Evolutionary conservation across 2,888 invertebrate species (phyloP).

Genomic region (Agrotis ipsilon): DNA sequence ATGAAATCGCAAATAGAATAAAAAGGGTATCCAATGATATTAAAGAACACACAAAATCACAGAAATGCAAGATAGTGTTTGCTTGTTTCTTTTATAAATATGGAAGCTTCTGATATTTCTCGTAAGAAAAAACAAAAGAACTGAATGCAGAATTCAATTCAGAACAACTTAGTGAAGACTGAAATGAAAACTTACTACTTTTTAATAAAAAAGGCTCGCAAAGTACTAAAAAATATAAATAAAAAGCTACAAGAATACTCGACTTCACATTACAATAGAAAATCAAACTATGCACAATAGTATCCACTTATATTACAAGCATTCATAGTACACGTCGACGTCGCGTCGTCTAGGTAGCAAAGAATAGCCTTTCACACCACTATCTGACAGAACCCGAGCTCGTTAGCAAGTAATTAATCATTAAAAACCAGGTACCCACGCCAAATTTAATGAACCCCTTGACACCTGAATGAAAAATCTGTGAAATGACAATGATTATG

Average conservation of each 20-base stretch:
- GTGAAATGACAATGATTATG: slow-evolving; percentile 50
- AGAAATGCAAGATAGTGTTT: no score
- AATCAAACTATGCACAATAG: slow-evolving; percentile 32
- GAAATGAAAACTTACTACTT: no score
- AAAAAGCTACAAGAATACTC: not conserved
- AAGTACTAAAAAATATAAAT: not conserved
- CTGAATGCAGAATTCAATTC: not conserved
- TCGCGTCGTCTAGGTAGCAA: slow-evolving; percentile 16
- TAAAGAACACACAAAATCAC: no score
- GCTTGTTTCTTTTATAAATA: no score
- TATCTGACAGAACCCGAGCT: slow-evolving; percentile 41
- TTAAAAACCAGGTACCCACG: slow-evolving; percentile 42
- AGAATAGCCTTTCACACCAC: slow-evolving; percentile 44
- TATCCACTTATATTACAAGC: no score
- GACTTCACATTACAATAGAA: slow-evolving; percentile 12
- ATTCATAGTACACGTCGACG: no score
- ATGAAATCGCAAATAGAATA: no score
- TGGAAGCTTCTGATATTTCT: not conserved
- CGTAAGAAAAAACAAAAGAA: not conserved
- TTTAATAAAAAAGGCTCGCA: not conserved
- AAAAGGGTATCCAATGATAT: no score
- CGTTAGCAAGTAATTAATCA: slow-evolving; percentile 62
- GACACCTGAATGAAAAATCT: slow-evolving; percentile 44
- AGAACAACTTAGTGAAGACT: not conserved
- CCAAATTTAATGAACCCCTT: slow-evolving; percentile 53